These are phyloP conservation scores for Rhinopithecus roxellana DNA, from an alignment of 2,113 vertebrate species.

Conservation along the genomic window DNA sequence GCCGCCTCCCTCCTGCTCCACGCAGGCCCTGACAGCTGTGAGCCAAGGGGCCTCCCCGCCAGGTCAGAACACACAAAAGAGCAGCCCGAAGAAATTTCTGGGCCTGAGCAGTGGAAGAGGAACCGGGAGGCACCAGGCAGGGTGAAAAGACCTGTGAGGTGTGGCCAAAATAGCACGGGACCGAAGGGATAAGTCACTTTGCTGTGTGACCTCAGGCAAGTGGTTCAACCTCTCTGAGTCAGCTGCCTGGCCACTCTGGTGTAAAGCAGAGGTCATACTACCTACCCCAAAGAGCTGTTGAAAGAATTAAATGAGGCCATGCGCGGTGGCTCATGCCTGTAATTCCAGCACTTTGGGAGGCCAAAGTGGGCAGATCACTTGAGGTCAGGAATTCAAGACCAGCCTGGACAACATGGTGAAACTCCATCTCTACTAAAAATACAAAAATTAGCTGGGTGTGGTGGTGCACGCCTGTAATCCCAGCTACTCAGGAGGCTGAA, in stretches of 20 bases:
- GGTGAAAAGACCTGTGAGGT: background rate
- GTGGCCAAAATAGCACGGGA: background rate
- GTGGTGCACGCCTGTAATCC: too few species aligned
- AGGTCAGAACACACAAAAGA: background rate
- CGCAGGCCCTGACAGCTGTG: background rate
- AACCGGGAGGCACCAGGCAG: background rate
- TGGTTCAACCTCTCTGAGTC: slow-evolving; percentile 3
- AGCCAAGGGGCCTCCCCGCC: background rate
- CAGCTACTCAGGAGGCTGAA: too few species aligned
- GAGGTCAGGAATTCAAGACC: too few species aligned
- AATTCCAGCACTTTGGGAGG: too few species aligned
- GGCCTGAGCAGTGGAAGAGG: background rate
- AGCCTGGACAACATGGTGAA: too few species aligned
- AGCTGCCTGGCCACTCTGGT: background rate
- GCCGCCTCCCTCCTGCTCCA: background rate
- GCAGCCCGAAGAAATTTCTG: background rate
- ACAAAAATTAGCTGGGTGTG: too few species aligned
- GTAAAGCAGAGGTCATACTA: background rate
- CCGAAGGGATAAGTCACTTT: background rate
- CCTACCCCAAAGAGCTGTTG: background rate
- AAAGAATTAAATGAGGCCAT: too few species aligned
- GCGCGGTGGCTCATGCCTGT: too few species aligned
- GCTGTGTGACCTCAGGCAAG: slow-evolving; percentile 16
- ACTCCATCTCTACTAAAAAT: too few species aligned
- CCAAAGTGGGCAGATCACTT: too few species aligned